phyloP scores from a whole-genome alignment of 64 coral and sea anemone species.

The Cladopsammia gracilis region DNA sequence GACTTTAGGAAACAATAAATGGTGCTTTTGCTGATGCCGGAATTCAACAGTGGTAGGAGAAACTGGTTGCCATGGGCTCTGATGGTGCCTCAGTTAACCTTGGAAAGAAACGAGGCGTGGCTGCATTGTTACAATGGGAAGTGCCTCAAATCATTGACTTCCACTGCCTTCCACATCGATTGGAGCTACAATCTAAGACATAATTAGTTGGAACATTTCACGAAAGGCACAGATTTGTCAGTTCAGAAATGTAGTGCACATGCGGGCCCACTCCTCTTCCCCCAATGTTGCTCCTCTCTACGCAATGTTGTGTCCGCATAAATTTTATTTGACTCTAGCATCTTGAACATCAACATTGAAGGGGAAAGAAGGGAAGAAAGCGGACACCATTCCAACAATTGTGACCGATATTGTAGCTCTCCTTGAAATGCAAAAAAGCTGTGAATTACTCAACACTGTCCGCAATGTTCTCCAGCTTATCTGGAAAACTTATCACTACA shows the following conservation, averaged over 20 bases:
- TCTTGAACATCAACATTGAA: too few species aligned
- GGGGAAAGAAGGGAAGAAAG: too few species aligned
- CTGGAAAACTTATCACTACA: conserved; percentile 14
- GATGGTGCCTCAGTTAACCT: conserved; percentile 66
- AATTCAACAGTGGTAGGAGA: conserved; percentile 42
- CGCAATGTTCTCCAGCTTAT: conserved; percentile 1
- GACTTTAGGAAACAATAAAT: conserved; percentile 37
- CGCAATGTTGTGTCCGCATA: too few species aligned
- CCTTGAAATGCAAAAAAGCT: conserved; percentile 28
- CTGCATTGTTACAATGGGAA: conserved; percentile 32
- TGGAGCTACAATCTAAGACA: too few species aligned
- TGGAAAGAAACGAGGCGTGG: conserved; percentile 65
- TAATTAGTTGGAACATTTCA: too few species aligned
- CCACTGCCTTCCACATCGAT: conserved; percentile 27
- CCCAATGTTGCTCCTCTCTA: too few species aligned
- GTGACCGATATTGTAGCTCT: too few species aligned
- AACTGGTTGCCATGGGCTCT: conserved; percentile 56
- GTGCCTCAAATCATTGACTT: conserved; percentile 8
- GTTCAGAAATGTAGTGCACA: too few species aligned
- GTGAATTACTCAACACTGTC: conserved; percentile 12
- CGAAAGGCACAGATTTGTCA: too few species aligned
- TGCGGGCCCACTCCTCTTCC: too few species aligned
- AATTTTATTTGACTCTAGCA: too few species aligned
- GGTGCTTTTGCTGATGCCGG: conserved; percentile 43
- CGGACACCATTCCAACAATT: too few species aligned